Evolutionary conservation across 2,113 vertebrate species (phyloP), one percentile per base, ranked within the genome.

Genomic region (Pogona vitticeps): DNA sequence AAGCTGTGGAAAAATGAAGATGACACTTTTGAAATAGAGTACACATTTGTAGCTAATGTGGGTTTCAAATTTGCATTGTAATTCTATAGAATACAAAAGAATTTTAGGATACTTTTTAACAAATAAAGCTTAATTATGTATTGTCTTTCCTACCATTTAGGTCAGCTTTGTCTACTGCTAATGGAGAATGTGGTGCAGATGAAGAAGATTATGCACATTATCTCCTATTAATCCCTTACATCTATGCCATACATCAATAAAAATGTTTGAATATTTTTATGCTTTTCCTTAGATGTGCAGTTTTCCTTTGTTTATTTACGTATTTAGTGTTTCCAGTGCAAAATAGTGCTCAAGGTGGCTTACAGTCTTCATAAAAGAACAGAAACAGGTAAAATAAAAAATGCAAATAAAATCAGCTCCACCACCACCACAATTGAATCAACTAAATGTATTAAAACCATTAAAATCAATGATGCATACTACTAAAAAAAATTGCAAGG

Each of bases 1-100:
- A 2, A 52, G 52, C 20, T 58, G 46, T 83, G n/a, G 0, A 10
- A 38, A 83, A 72, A 46, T 58, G 14, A 83, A 83, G 33, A 40
- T 31, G 72, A 72, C 52, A 46, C 56, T 15, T 83, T 59, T 59
- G 28, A 83, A 81, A 81, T 28, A 42, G 61, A 67, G 26, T 81
- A 28, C 31, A 81, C 63, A 81, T 81, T 31, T 81, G 38, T 67
- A 67, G 67, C 70, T 83, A 72, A 40, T 72, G 68, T 72, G 81
- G 70, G 28, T 28, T 46, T 83, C 38, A 71, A 83, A 83, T 83
- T 8, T 38, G 26, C 70, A 82, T 33, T 33, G 56, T 20, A 52
- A 21, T 3, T 21, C 33, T 71, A 33, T 33, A 20, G 42, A 56
- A 83, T 72, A 56, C 67, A 83, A 82, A 82, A 58, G n/a, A 46